Conservation (phyloP, 2,113 vertebrate species). For the Rhinogobius similis region DNA sequence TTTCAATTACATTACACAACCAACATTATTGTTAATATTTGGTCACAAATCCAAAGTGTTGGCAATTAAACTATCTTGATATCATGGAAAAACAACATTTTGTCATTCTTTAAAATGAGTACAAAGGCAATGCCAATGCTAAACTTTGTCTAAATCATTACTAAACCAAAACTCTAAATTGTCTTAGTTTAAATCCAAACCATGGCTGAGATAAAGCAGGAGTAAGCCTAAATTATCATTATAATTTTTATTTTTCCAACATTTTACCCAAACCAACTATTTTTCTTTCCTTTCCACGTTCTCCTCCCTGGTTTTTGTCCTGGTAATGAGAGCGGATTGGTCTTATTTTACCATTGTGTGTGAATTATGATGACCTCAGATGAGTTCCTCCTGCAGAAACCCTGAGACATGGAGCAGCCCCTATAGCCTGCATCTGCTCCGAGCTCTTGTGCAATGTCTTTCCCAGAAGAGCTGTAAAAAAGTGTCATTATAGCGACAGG, state of each 20-base stretch:
- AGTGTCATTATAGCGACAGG: constrained; percentile 3
- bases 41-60: too few relatives aligned
- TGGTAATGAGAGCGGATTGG: constrained; percentile 24
- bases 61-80: too few relatives aligned
- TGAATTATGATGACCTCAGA: constrained; percentile 13
- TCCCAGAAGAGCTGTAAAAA: constrained; percentile 9
- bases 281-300: neutral
- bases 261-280: neutral
- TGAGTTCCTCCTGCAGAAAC: constrained; percentile 17
- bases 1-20: too few relatives aligned
- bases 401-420: neutral
- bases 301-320: constrained; percentile 8
- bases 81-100: too few relatives aligned
- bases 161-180: too few relatives aligned
- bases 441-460: constrained; percentile 20
- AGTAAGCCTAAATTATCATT: neutral
- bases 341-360: constrained; percentile 8
- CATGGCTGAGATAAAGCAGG: neutral
- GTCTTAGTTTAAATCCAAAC: neutral
- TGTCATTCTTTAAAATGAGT: too few relatives aligned
- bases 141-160: too few relatives aligned
- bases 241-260: neutral
- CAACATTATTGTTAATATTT: too few relatives aligned
- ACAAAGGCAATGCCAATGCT: too few relatives aligned
- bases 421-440: constrained; percentile 14